A percentile compares a stretch with the other conserved stretches of the same genome.
phyloP scores from a whole-genome alignment of 2,888 invertebrate species.

The Corythucha ciliata region DNA sequence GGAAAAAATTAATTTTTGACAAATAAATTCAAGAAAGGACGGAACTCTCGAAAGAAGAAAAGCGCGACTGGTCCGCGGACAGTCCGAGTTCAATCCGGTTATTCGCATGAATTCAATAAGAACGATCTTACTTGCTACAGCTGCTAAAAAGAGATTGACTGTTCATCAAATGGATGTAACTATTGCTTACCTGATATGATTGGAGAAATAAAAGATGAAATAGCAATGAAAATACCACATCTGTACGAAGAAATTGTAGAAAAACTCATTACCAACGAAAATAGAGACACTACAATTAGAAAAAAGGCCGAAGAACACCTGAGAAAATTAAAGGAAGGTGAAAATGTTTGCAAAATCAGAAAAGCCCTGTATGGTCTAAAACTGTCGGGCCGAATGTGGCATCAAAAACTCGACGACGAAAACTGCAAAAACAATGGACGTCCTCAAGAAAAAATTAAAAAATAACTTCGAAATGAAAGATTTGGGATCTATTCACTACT shows the following conservation, averaged over 20 bases:
- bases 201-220: slow-evolving; percentile 4
- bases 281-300: background rate
- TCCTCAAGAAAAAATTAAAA: too few species aligned
- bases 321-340: background rate
- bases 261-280: background rate
- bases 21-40: slow-evolving; percentile 8
- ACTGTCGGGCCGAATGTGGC: slow-evolving; percentile 3
- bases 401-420: background rate
- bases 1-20: background rate
- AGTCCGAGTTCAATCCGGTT: slow-evolving; percentile 1
- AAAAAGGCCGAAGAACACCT: background rate
- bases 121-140: slow-evolving; percentile 4
- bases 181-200: slow-evolving; percentile 3
- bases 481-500: too few species aligned
- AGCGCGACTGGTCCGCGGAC: background rate
- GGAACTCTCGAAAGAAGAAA: background rate
- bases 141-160: background rate
- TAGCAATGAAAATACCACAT: background rate
- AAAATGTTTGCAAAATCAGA: slow-evolving; percentile 1
- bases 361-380: slow-evolving; percentile 3
- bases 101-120: background rate
- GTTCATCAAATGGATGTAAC: slow-evolving; percentile 2
- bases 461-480: too few species aligned
- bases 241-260: background rate
- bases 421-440: too few species aligned